Evolutionary conservation across 1,140 invertebrate genomes (phyloP), one percentile per base, ranked within the genome.

Genomic region (Sarcophaga bullata): DNA sequence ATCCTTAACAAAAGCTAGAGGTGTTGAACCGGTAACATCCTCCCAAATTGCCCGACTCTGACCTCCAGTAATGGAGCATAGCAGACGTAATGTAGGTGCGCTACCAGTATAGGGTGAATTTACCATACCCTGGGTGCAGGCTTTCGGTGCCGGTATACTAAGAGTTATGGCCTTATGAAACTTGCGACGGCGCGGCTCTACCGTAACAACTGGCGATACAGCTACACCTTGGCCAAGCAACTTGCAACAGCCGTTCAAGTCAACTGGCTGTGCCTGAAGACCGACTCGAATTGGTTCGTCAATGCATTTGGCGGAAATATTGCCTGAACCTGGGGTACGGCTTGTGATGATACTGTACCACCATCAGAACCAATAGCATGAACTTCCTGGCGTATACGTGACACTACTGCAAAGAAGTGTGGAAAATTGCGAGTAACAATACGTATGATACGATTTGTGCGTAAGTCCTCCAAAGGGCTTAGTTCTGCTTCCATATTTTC

Each of bases 221-320:
- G 98, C 98, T 5, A 99, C 98, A 82, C 98, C 96, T 91, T 99
- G 98, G 10, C 98, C 98, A 80, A 99, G 92, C 49, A 99, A 92
- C 91, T 99, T 99, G 3, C 97, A 95, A 49, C 98, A 98, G 83
- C 99, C 92, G 88, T 99, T 98, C 75, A 97, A 93, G 84, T 98
- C 95, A 86, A 99, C 98, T 80, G 98, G 97, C 91, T 99, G 98
- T 78, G 98, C 98, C 96, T 99, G 98, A 78, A 99, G 94, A 91
- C 98, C 98, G 86, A 99, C 98, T 95, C 98, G 98, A 91, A 99
- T 99, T 90, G 99, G 93, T 99, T 99, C 4, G 98, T 99, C 58
- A 99, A 93, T 6, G 98, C 98, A 78, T 98, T 97, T 85, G 98
- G 96, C 15, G 98, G 98, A 92, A 99, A 99, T 48, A 99, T 97